Evolutionary conservation across 2,888 invertebrate genomes (phyloP).

Genomic region (Latheticus oryzae): DNA sequence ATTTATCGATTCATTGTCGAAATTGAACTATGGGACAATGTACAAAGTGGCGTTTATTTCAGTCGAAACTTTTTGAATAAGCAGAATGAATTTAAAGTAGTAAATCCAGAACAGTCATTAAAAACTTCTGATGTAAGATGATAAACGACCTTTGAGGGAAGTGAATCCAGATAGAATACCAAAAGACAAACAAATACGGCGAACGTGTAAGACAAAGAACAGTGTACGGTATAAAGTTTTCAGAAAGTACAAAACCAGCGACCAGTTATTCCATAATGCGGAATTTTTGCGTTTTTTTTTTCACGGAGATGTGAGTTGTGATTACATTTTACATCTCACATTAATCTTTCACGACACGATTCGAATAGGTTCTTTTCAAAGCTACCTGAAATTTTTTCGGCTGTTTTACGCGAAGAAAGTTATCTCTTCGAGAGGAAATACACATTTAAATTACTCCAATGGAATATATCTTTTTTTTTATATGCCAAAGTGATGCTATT

Average conservation of each 20-base stretch:
- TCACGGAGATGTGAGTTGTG: conserved; percentile 44
- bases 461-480: no score
- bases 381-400: conserved; percentile 34
- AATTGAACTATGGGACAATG: neutral
- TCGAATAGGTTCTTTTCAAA: conserved; percentile 40
- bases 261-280: conserved; percentile 46
- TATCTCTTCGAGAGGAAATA: no score
- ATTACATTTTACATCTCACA: conserved; percentile 49
- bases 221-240: conserved; percentile 23
- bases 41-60: neutral
- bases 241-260: conserved; percentile 20
- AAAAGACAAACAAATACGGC: conserved; percentile 41
- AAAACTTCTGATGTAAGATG: conserved; percentile 48
- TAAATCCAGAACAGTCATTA: conserved; percentile 45
- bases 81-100: conserved; percentile 34
- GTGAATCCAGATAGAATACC: conserved; percentile 37
- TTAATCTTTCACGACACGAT: conserved; percentile 50
- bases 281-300: conserved; percentile 41
- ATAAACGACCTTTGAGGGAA: conserved; percentile 46
- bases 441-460: no score
- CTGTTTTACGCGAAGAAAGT: conserved; percentile 22
- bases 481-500: conserved; percentile 2
- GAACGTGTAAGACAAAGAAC: conserved; percentile 39
- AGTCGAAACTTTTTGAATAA: conserved; percentile 15
- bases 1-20: conserved; percentile 14